These are phyloP conservation scores for Conomelus anceps DNA, from an alignment of 2,888 invertebrate species.

Conservation along the genomic window DNA sequence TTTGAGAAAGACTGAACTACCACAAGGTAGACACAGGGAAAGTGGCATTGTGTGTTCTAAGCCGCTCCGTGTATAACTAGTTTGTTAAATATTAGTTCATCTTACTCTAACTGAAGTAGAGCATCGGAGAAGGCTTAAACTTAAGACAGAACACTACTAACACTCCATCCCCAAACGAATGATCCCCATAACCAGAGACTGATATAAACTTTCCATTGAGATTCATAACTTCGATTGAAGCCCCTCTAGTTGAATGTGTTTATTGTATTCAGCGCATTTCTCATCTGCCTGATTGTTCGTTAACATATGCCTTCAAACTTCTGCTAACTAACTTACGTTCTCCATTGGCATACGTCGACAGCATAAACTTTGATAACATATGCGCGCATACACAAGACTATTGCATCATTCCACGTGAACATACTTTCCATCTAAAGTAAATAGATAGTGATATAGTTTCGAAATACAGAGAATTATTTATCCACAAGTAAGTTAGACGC, in stretches of 20 bases:
- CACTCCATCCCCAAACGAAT: background rate
- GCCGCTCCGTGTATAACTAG: background rate
- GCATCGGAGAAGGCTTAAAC: background rate
- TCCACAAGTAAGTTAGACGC: no score
- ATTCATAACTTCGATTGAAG: background rate
- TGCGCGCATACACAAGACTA: background rate
- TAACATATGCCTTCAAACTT: background rate
- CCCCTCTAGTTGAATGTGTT: background rate
- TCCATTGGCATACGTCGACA: no score
- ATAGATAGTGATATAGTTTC: background rate
- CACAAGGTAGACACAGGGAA: background rate
- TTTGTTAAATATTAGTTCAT: background rate
- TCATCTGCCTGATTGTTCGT: background rate
- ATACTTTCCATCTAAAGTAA: no score
- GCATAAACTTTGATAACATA: background rate
- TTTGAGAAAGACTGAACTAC: background rate
- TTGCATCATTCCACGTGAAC: background rate
- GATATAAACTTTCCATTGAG: background rate
- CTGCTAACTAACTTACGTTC: background rate
- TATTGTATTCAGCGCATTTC: background rate
- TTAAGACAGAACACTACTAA: background rate
- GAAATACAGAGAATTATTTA: background rate
- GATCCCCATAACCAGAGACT: background rate
- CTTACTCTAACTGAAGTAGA: background rate
- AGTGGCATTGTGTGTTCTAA: background rate